Percentiles rank a stretch among this genome's conserved stretches.
Conservation (phyloP, 2,888 invertebrate species). For the Amiota minor region DNA sequence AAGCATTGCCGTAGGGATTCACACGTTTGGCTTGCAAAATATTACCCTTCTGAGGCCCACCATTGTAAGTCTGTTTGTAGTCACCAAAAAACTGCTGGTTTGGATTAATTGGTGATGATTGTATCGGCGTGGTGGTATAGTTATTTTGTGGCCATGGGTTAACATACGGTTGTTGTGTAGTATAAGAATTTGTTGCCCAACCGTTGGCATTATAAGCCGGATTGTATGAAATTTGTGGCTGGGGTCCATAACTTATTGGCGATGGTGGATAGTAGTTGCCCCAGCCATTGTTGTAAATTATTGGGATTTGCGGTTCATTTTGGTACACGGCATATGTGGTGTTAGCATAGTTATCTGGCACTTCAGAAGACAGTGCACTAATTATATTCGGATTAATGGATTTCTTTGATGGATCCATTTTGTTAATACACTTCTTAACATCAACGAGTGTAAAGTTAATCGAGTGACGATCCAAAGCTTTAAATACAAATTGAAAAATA, state of each 20-base stretch:
- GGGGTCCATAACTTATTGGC: constrained; percentile 36
- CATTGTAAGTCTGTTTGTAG: constrained; percentile 87
- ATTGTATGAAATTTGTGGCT: constrained; percentile 49
- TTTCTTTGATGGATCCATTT: constrained; percentile 59
- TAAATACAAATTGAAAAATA: not conserved
- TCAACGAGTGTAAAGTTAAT: constrained; percentile 64
- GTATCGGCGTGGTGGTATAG: constrained; percentile 30
- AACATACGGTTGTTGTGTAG: constrained; percentile 42
- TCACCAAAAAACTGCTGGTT: constrained; percentile 74
- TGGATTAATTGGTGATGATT: constrained; percentile 8
- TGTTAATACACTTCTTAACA: constrained; percentile 69
- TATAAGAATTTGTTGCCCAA: constrained; percentile 50
- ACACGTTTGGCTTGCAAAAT: constrained; percentile 78
- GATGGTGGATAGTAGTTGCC: constrained; percentile 59
- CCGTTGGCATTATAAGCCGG: constrained; percentile 40
- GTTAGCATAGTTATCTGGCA: no score
- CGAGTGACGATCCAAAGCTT: constrained; percentile 64
- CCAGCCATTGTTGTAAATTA: constrained; percentile 61
- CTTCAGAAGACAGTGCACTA: constrained; percentile 68
- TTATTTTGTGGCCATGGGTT: constrained; percentile 45
- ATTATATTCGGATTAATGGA: constrained; percentile 37
- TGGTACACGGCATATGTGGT: constrained; percentile 55
- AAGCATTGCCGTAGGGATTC: constrained; percentile 76
- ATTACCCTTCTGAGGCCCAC: constrained; percentile 86
- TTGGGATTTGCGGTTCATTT: constrained; percentile 51